Evolutionary conservation across 2,888 invertebrate genomes (phyloP).

Genomic region (Plebejus melissa): DNA sequence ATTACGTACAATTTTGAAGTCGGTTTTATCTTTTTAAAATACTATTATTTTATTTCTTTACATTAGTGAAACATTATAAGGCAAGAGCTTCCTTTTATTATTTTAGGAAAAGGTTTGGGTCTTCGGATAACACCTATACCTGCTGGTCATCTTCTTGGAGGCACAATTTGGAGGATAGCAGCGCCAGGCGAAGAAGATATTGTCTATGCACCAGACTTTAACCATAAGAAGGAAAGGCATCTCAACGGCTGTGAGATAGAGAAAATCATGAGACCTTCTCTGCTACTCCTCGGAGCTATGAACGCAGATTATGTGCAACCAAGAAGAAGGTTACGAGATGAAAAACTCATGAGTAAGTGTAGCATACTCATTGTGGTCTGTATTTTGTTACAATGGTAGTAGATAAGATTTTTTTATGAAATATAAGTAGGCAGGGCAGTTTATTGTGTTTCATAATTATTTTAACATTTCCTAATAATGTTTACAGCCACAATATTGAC

Average conservation of each 20-base stretch:
- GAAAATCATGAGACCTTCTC: conserved; percentile 92
- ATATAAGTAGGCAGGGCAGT: too few species aligned
- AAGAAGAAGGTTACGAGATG: conserved; percentile 93
- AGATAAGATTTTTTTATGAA: too few species aligned
- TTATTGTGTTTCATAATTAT: neutral
- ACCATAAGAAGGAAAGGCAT: conserved; percentile 99
- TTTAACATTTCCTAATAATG: neutral
- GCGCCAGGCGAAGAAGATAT: conserved; percentile 99
- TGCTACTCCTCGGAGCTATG: conserved; percentile 96
- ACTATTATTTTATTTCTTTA: neutral
- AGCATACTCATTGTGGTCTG: neutral
- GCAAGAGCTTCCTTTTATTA: neutral
- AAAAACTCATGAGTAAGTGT: conserved; percentile 93
- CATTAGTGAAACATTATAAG: neutral
- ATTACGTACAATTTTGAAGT: too few species aligned
- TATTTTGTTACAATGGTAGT: too few species aligned
- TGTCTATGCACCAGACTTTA: conserved; percentile 98
- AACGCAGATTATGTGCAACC: conserved; percentile 97
- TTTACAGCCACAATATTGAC: conserved; percentile 92
- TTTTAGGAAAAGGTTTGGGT: conserved; percentile 94
- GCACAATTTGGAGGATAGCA: conserved; percentile 98
- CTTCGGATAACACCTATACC: conserved; percentile 96
- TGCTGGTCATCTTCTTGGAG: conserved; percentile 98
- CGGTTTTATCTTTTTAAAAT: too few species aligned
- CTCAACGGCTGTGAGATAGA: conserved; percentile 97